A percentile compares a stretch with the other conserved stretches of the same genome.
phyloP scores from a whole-genome alignment of 2,888 invertebrate species.

The Rugalucina vietnamica region DNA sequence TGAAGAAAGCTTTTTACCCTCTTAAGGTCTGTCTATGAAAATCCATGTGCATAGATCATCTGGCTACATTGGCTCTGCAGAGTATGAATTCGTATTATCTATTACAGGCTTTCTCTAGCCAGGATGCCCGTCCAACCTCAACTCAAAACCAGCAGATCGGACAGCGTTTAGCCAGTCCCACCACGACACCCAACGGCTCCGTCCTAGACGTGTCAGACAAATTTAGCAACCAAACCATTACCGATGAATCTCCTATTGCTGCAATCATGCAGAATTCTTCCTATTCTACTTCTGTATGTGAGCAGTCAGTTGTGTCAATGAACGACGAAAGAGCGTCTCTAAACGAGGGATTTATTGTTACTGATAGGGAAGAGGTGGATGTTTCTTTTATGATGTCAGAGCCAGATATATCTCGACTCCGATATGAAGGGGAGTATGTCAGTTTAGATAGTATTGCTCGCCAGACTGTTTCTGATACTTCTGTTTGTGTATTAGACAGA shows the following conservation, averaged over 20 bases:
- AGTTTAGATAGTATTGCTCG: constrained; percentile 17
- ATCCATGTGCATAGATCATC: too few species aligned
- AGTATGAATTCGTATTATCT: too few species aligned
- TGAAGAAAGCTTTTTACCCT: too few species aligned
- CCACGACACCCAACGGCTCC: constrained; percentile 12
- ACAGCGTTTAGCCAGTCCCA: constrained; percentile 70
- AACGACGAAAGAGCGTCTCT: constrained; percentile 64
- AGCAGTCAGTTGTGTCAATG: constrained; percentile 62
- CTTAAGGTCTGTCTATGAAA: too few species aligned
- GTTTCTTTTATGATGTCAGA: constrained; percentile 59
- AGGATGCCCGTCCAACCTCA: not conserved
- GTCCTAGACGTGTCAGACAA: not conserved
- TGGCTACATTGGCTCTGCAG: too few species aligned
- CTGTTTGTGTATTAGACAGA: constrained; percentile 27
- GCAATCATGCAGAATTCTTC: constrained; percentile 58
- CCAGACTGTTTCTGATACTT: constrained; percentile 46
- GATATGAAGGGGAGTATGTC: constrained; percentile 52
- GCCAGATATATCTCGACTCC: constrained; percentile 5
- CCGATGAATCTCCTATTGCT: constrained; percentile 58
- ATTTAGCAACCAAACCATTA: constrained; percentile 28
- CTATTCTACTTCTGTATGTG: constrained; percentile 53
- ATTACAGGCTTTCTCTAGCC: constrained; percentile 46
- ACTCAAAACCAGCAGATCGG: constrained; percentile 51
- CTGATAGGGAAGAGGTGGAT: constrained; percentile 62
- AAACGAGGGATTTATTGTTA: constrained; percentile 74